Evolutionary conservation across 2,888 invertebrate genomes (phyloP).

Genomic region (Nemoura dubitans): DNA sequence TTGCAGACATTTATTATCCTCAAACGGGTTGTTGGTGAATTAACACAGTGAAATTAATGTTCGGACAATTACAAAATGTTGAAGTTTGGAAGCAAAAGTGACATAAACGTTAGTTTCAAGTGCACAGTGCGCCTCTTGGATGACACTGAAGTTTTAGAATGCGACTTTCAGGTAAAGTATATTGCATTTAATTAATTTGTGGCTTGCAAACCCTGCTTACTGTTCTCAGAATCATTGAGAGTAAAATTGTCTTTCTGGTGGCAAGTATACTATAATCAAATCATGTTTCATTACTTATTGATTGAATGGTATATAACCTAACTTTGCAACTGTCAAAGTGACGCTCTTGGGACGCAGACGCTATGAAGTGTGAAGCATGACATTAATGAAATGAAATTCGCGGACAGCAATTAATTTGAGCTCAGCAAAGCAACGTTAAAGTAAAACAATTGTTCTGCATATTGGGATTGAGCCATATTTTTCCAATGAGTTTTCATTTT

Average conservation of each 20-base stretch:
- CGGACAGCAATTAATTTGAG: background rate
- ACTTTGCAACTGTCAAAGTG: slow-evolving; percentile 41
- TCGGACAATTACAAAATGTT: slow-evolving; percentile 62
- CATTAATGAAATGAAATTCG: background rate
- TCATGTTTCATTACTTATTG: background rate
- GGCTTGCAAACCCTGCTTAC: slow-evolving; percentile 24
- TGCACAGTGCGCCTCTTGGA: slow-evolving; percentile 89
- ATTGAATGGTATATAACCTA: slow-evolving; percentile 40
- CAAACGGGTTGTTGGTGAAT: background rate
- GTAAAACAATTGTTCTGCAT: too few relatives aligned
- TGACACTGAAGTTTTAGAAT: slow-evolving; percentile 90
- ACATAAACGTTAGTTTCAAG: slow-evolving; percentile 80
- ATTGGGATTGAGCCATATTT: too few relatives aligned
- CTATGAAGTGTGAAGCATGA: slow-evolving; percentile 12
- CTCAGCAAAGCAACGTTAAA: background rate
- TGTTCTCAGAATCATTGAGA: background rate
- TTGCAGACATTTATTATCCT: slow-evolving; percentile 1
- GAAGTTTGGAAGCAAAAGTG: slow-evolving; percentile 71
- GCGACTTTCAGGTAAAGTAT: slow-evolving; percentile 83
- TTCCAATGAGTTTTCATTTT: too few relatives aligned
- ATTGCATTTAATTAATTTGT: slow-evolving; percentile 38
- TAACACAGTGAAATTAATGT: slow-evolving; percentile 44
- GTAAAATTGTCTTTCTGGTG: background rate
- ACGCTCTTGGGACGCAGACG: slow-evolving; percentile 25
- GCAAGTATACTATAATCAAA: background rate